Conservation (phyloP, 2,888 invertebrate genomes). For the Drosophila nr. perissopoda region DNA sequence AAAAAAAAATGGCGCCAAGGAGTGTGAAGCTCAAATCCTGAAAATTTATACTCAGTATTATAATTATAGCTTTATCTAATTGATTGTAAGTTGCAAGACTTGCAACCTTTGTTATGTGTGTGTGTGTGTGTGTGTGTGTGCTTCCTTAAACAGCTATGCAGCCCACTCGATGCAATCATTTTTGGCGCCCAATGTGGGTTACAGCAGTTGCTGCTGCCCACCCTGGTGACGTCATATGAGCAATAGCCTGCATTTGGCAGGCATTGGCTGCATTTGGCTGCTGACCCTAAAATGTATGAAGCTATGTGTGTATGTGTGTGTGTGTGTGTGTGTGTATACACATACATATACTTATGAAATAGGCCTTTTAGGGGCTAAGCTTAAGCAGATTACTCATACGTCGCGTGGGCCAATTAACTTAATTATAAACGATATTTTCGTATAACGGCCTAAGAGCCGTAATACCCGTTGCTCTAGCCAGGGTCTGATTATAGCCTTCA, state of each 20-base stretch:
- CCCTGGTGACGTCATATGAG: constrained; percentile 6
- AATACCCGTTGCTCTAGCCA: constrained; percentile 6
- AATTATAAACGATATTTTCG: constrained; percentile 55
- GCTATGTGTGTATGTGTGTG: neutral
- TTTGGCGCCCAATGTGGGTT: constrained; percentile 29
- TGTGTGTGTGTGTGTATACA: neutral
- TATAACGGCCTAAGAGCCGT: constrained; percentile 8
- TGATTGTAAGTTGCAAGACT: constrained; percentile 9
- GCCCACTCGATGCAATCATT: neutral
- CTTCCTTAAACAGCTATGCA: neutral
- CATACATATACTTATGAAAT: constrained; percentile 24
- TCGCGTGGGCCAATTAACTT: constrained; percentile 65
- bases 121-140: neutral
- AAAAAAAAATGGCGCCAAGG: neutral
- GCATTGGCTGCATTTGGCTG: constrained; percentile 15
- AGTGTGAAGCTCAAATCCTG: neutral
- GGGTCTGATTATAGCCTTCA: constrained; percentile 11
- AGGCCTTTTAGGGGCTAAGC: constrained; percentile 44
- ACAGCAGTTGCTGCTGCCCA: neutral
- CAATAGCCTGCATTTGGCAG: constrained; percentile 28
- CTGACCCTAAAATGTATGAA: constrained; percentile 42
- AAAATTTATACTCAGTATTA: neutral
- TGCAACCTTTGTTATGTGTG: neutral
- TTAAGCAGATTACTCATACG: constrained; percentile 71
- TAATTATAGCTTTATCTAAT: neutral